These are phyloP conservation scores for Phragmatobia fuliginosa DNA, from an alignment of 2,888 invertebrate species.

Conservation along the genomic window DNA sequence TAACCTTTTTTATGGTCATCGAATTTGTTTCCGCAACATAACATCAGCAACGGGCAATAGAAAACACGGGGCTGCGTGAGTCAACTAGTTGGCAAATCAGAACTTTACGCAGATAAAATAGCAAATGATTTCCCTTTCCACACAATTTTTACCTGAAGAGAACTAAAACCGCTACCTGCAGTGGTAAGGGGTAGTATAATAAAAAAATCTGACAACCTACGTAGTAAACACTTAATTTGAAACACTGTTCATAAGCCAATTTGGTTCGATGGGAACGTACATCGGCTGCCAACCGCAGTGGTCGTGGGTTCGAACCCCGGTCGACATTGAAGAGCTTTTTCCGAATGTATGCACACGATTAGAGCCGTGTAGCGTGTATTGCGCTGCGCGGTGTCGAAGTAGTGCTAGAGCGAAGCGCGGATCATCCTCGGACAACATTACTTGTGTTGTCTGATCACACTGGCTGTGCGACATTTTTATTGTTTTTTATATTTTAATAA, in stretches of 20 bases:
- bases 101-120: too few relatives aligned
- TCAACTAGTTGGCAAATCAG: too few relatives aligned
- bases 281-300: not conserved
- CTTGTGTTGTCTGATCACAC: slow-evolving; percentile 32
- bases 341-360: slow-evolving; percentile 66
- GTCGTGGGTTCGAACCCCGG: slow-evolving; percentile 37
- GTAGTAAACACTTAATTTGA: slow-evolving; percentile 20
- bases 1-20: too few relatives aligned
- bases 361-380: slow-evolving; percentile 67
- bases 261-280: slow-evolving; percentile 12
- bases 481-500: too few relatives aligned
- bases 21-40: too few relatives aligned
- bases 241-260: fast-evolving
- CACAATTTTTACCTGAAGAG: too few relatives aligned
- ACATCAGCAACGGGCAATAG: too few relatives aligned
- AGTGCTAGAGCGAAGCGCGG: slow-evolving; percentile 64
- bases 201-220: not conserved
- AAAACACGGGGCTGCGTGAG: too few relatives aligned
- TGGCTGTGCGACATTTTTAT: slow-evolving; percentile 50
- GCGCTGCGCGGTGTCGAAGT: slow-evolving; percentile 74
- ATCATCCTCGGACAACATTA: slow-evolving; percentile 27
- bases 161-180: too few relatives aligned
- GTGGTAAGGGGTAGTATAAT: too few relatives aligned
- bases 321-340: not conserved
- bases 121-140: too few relatives aligned